phyloP scores from a whole-genome alignment of 2,113 vertebrate species.

The Ondatra zibethicus region DNA sequence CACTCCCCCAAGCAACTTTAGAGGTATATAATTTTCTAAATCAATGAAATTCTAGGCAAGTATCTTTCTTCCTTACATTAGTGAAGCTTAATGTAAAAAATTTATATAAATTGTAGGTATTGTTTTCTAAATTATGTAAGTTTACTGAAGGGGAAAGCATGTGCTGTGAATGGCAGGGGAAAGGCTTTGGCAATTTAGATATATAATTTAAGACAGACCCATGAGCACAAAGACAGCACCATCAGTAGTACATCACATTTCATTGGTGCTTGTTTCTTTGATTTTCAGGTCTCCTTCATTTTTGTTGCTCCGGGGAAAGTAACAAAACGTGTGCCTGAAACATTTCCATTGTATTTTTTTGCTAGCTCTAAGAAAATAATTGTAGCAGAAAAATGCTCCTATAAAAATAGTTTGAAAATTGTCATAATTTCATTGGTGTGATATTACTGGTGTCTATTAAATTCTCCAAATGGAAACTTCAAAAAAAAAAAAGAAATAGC shows the following conservation, averaged over 20 bases:
- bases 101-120: not conserved
- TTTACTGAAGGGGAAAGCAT: not conserved
- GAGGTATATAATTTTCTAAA: not conserved
- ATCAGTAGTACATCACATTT: not conserved
- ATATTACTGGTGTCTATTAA: constrained; percentile 7
- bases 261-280: constrained; percentile 42
- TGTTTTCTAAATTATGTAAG: constrained; percentile 39
- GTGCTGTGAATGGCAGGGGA: not conserved
- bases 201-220: constrained; percentile 21
- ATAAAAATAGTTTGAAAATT: constrained; percentile 68
- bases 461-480: constrained; percentile 34
- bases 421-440: not conserved
- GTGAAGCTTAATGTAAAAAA: not conserved
- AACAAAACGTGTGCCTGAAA: constrained; percentile 54
- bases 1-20: constrained; percentile 25
- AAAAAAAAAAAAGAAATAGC: no score
- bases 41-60: constrained; percentile 13
- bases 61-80: not conserved
- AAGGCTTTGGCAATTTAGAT: not conserved
- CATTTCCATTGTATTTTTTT: constrained; percentile 31
- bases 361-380: not conserved
- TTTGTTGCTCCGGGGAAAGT: constrained; percentile 7
- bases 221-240: not conserved
- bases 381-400: not conserved
- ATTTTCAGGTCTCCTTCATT: not conserved